Evolutionary conservation across 2,888 invertebrate species (phyloP), one percentile per base, ranked within the genome.

Genomic region (Acanthosepion pharaonis): DNA sequence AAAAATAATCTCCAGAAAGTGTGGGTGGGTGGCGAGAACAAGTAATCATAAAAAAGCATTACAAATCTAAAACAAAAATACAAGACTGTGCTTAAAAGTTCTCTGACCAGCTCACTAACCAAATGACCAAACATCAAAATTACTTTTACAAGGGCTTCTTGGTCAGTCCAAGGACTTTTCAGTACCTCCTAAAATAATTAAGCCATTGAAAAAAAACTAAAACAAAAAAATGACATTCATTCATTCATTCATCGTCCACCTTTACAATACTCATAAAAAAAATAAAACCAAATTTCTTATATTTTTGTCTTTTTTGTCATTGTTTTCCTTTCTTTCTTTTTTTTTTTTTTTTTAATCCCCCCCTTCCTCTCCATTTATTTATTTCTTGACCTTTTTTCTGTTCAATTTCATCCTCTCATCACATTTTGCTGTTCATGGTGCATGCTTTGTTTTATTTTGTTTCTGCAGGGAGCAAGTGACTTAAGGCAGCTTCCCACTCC

Each of bases 391-490:
- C 20, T 48, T 51, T 93, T 51, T 78, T 15, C 4, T 15, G 11
- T n/a, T n/a, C n/a, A 5, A 78, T n/a, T 15, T 78, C n/a, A n/a
- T 78, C 53, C n/a, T 93, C 49, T 93, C 93, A 53, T 51, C 49
- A 51, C 48, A 42, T 93, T 51, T 93, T 51, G 93, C 93, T 64
- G 94, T 64, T 94, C 59, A 94, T 94, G 59, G 92, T 96, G 96
- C 96, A 96, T 96, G 96, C 95, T 95, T 78, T 95, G 95, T 95
- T 95, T 96, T 94, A 95, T 95, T 94, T 78, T 93, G 48, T 92
- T 95, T 95, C 95, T 95, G 95, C 96, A 97, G 97, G 96, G 96
- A 94, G 96, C 97, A 91, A 95, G 96, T 92, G 96, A 96, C 94
- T 96, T 96, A 78, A 96, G 96, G 53, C 96, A 96, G 94, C 96